A percentile compares a stretch with the other conserved stretches of the same genome.
Conservation (phyloP, 2,888 invertebrate genomes). For the Schizaphis graminum region DNA sequence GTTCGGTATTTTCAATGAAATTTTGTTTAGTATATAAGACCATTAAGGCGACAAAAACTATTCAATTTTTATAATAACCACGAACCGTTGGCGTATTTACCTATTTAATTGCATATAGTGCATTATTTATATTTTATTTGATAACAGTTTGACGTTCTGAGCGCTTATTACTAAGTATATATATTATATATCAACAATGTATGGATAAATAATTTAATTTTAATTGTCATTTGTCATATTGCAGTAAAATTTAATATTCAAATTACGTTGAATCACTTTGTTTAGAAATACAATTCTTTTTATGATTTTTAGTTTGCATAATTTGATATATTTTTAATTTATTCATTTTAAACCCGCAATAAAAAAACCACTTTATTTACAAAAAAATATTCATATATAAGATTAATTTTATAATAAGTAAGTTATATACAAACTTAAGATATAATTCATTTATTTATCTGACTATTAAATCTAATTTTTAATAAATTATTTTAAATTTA, state of each 20-base stretch:
- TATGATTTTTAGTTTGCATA: neutral
- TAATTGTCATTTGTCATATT: too few species aligned
- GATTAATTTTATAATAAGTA: neutral
- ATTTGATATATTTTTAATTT: neutral
- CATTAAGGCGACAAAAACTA: neutral
- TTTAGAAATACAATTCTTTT: neutral
- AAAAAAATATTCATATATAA: neutral
- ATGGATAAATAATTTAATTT: neutral
- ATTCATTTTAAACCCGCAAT: neutral
- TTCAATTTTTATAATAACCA: conserved; percentile 3
- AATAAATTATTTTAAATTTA: neutral
- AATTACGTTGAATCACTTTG: neutral
- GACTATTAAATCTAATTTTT: neutral
- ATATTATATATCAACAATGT: neutral
- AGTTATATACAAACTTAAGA: neutral
- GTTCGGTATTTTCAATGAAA: neutral
- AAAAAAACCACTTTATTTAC: neutral
- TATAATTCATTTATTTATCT: neutral
- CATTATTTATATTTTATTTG: neutral
- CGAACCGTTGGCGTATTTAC: neutral
- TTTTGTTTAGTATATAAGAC: conserved; percentile 10
- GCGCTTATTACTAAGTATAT: neutral
- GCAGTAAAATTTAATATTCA: neutral
- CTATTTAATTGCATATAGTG: neutral
- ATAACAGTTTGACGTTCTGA: neutral